phyloP scores from a whole-genome alignment of 2,797 vertebrate genomes.

The Bradypus variegatus region DNA sequence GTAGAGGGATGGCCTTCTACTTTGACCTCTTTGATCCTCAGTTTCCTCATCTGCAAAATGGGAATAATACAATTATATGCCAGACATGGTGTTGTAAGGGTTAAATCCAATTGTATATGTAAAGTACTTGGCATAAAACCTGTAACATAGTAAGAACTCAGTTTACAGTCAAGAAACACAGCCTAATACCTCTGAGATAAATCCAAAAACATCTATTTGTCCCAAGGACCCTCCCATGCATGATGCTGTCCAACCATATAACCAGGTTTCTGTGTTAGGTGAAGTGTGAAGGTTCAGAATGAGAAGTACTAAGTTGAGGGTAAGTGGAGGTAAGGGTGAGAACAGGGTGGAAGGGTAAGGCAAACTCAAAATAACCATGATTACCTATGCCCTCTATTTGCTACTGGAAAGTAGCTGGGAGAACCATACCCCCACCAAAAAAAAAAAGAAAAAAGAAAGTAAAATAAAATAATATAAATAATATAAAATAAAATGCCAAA shows the following conservation, averaged over 20 bases:
- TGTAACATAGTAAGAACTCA: not conserved
- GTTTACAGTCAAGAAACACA: not conserved
- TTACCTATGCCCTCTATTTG: not conserved
- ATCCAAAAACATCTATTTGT: not conserved
- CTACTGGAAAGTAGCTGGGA: not conserved
- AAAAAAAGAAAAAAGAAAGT: not conserved
- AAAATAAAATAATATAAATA: not conserved
- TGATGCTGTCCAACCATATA: not conserved
- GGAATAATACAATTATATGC: not conserved
- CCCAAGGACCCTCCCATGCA: not conserved
- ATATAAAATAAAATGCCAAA: slow-evolving; percentile 5
- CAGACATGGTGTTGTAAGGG: not conserved
- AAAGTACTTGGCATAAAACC: not conserved
- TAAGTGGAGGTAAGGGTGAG: not conserved
- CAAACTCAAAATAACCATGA: not conserved
- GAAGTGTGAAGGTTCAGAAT: not conserved
- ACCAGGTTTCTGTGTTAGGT: not conserved
- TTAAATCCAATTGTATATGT: not conserved
- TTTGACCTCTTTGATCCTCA: not conserved
- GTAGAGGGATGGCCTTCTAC: not conserved
- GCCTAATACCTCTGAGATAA: not conserved
- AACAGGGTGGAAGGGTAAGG: not conserved
- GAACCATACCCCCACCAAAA: not conserved
- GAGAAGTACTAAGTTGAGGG: not conserved
- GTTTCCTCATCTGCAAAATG: slow-evolving; percentile 10